phyloP scores from a whole-genome alignment of 2,797 vertebrate genomes.

The Limnodromus scolopaceus region DNA sequence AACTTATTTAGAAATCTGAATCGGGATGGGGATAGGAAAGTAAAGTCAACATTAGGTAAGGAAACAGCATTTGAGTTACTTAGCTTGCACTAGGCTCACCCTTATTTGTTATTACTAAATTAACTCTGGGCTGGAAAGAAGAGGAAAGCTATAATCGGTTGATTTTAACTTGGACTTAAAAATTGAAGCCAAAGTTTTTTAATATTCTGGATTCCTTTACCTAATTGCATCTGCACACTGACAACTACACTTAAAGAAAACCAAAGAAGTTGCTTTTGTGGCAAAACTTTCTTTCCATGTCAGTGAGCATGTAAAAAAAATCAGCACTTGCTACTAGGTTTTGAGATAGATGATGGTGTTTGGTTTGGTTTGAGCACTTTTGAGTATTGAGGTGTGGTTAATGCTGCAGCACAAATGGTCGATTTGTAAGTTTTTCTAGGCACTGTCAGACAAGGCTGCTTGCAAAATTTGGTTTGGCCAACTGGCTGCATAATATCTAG shows the following conservation, averaged over 20 bases:
- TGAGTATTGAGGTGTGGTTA: neutral
- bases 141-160: slow-evolving; percentile 9
- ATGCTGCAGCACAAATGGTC: neutral
- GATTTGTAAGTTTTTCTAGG: neutral
- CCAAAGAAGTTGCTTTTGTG: neutral
- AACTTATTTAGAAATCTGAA: slow-evolving; percentile 42
- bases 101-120: slow-evolving; percentile 49
- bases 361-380: neutral
- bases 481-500: neutral
- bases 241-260: neutral
- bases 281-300: neutral
- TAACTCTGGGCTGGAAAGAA: slow-evolving; percentile 1
- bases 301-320: neutral
- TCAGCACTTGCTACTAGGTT: neutral
- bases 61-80: neutral
- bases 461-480: neutral
- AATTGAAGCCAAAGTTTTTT: neutral
- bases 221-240: neutral
- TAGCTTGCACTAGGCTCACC: neutral
- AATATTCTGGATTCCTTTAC: slow-evolving; percentile 1
- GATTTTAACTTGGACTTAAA: slow-evolving; percentile 7
- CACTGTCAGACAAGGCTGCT: neutral
- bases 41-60: slow-evolving; percentile 27
- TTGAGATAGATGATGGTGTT: neutral
- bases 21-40: slow-evolving; percentile 6